Percentiles rank a stretch among this genome's conserved stretches.
Evolutionary conservation across 1,140 invertebrate genomes (phyloP).

Genomic region (Heliconius himera): DNA sequence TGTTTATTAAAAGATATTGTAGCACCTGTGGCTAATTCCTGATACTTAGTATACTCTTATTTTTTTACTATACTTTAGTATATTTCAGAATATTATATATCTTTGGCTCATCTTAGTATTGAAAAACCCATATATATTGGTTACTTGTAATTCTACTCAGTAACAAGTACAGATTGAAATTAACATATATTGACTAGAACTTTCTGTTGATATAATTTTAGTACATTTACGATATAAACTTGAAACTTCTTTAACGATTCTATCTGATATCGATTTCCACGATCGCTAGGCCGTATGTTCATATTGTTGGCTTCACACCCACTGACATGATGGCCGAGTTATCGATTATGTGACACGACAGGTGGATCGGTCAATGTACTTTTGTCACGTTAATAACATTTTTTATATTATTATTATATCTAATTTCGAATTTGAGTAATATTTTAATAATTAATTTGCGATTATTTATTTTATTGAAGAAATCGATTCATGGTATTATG

Average conservation of each 20-base stretch:
- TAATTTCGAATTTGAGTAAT: background rate
- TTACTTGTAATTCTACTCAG: no score
- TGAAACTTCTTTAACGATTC: background rate
- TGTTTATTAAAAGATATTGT: no score
- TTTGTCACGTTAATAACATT: background rate
- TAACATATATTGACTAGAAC: no score
- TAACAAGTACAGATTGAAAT: no score
- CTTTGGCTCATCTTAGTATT: no score
- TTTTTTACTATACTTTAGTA: no score
- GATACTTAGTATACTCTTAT: no score
- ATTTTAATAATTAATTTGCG: background rate
- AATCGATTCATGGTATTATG: fast-evolving
- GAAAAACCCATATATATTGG: no score
- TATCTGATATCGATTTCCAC: background rate
- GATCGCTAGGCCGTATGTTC: conserved; percentile 4
- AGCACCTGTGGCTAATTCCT: no score
- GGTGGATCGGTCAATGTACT: conserved; percentile 18
- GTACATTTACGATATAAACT: background rate
- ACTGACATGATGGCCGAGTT: conserved; percentile 24
- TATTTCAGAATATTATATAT: no score
- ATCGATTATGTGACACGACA: conserved; percentile 19
- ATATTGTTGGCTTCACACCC: conserved; percentile 19
- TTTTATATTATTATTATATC: background rate
- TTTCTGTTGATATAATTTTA: background rate
- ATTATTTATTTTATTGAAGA: no score